Base-by-base conservation (phyloP, 2,888 invertebrate genomes). In the Lasioglossum vierecki region DNA sequence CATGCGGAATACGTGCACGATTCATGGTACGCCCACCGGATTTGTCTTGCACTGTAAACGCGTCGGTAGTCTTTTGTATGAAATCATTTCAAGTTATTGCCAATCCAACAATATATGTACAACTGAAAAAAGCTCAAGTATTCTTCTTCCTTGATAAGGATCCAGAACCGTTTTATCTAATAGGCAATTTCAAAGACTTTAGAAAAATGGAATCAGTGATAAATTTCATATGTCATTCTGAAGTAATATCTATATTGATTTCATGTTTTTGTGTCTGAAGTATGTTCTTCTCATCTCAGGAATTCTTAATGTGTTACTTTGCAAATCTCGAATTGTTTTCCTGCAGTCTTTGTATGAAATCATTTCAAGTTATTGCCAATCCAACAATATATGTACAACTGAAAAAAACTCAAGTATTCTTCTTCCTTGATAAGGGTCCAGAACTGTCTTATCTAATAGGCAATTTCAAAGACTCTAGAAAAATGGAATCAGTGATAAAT, bases 31-130 rank as follows among this genome's bases (percentile, higher is more conserved):
- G 75, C 79, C 79, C 82, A 82, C 83, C 81, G 83, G 83, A 90
- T 88, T 86, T 76, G 82, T 78, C 78, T 76, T 70, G 39, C 53
- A 90, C 89, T 88, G 89, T 90, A 90, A 90, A 90, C 87, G 89
- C 88, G 85, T 88, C 87, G 73, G 46, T 41, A n/a, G 41, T 13
- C n/a, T 75, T 76, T 63, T 49, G 53, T 44, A 75, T 35, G 44
- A 79, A 63, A 57, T 26, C 57, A 49, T n/a, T 30, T 9, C 60
- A 9, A 73, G 46, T 53, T 9, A 35, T 39, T 4, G 44, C 4
- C 13, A 13, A 44, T 44, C 44, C 11, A 44, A 44, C 44, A 44
- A 44, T 44, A 44, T 44, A 44, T 44, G 13, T 44, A 44, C 44
- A 49, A 49, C 18, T 18, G 49, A 49, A 49, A 44, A 44, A 46